Evolutionary conservation across 2,797 vertebrate species (phyloP).

Genomic region (Bovichtus variegatus): DNA sequence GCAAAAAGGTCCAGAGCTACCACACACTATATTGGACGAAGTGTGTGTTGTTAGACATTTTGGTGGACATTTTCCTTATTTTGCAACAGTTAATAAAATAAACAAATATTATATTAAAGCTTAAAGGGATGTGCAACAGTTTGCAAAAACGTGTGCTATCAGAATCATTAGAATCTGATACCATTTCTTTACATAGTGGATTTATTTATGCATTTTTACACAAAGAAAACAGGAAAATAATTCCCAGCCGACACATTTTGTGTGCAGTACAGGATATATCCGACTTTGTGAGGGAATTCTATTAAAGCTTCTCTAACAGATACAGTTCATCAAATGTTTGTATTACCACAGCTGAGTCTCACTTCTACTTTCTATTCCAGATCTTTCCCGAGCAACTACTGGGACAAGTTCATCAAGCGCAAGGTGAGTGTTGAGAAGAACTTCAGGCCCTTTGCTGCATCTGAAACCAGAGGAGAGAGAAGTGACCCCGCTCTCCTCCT

Average conservation of each 20-base stretch:
- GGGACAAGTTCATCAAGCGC: conserved; percentile 99
- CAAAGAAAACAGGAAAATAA: background rate
- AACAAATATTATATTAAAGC: background rate
- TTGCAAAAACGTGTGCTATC: background rate
- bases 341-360: background rate
- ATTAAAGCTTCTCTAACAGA: background rate
- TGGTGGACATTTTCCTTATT: background rate
- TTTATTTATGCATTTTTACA: too few relatives aligned
- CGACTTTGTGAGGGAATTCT: background rate
- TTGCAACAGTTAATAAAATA: too few relatives aligned
- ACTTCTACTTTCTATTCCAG: conserved; percentile 72
- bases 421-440: conserved; percentile 87
- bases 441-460: too few relatives aligned
- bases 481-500: background rate
- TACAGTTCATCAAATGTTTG: background rate
- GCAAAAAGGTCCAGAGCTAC: background rate
- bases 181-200: background rate
- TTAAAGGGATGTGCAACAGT: background rate
- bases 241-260: background rate
- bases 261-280: background rate
- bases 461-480: too few relatives aligned
- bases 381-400: conserved; percentile 98
- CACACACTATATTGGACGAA: background rate
- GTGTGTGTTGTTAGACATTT: background rate
- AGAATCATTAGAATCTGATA: background rate